Percentiles rank a stretch among this genome's conserved stretches.
These are phyloP conservation scores for Eubucco bourcierii DNA, from an alignment of 2,113 vertebrate species.

Conservation along the genomic window DNA sequence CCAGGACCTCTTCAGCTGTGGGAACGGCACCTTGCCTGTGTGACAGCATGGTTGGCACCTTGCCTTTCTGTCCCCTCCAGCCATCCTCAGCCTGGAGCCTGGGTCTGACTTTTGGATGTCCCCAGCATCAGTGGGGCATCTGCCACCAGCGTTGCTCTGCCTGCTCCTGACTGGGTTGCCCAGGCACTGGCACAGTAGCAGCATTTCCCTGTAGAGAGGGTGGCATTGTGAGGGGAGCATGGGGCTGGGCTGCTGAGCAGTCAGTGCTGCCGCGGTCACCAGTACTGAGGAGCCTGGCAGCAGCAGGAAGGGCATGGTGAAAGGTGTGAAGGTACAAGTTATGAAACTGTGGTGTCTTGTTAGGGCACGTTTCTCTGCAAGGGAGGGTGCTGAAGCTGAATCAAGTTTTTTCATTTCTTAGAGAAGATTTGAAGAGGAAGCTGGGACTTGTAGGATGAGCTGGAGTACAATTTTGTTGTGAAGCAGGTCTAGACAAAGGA, in stretches of 20 bases:
- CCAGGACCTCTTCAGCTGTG: background rate
- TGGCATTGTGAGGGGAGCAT: fast-evolving
- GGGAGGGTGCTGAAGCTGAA: background rate
- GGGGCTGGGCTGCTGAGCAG: background rate
- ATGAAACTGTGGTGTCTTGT: background rate
- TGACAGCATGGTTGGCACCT: fast-evolving
- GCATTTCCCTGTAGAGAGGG: fast-evolving
- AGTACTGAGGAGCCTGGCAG: background rate
- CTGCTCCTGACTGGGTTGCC: no score
- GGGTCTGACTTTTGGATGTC: background rate
- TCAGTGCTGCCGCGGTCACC: background rate
- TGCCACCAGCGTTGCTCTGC: background rate
- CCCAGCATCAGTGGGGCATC: background rate
- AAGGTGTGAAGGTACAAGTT: background rate
- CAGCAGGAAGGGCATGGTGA: background rate
- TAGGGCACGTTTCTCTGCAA: background rate
- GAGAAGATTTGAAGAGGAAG: background rate
- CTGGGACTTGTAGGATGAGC: background rate
- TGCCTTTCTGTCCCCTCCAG: background rate
- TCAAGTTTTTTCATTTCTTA: background rate
- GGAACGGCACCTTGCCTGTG: fast-evolving
- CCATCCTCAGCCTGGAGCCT: no score
- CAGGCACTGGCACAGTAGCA: fast-evolving
- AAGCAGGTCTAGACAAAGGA: background rate
- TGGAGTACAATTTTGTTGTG: background rate